Evolutionary conservation across 2,888 invertebrate species (phyloP), one percentile per base, ranked within the genome.

Genomic region (Drosophila tripunctata): DNA sequence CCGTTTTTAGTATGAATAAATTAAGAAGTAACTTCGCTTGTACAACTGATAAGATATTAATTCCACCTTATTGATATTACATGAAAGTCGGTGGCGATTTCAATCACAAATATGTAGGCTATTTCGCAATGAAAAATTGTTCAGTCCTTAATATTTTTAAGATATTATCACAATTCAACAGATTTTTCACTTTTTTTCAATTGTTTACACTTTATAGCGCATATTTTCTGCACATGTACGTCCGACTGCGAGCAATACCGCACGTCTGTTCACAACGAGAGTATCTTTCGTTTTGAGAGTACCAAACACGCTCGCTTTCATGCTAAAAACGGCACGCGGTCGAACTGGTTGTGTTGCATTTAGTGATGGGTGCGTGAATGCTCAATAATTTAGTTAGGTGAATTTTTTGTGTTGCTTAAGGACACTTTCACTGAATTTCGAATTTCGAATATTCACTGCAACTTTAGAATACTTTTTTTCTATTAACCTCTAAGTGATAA

Each of bases 241-340:
- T 86, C 90, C 88, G 86, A 77, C 80, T 71, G 67, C 70, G 56
- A 79, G 74, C 76, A 82, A 80, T 71, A 87, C 54, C 75, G 76
- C 66, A 85, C 79, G 67, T 85, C 87, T 56, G 86, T 63, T 64
- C 67, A 58, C 57, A 45, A 48, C 54, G 62, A 75, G 40, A 80
- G 73, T 72, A 63, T 58, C 56, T 73, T 66, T 51, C 66, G 75
- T 48, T 69, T 61, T 70, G 67, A 58, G 63, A 78, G 60, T 54
- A 58, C 55, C 68, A 58, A 47, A 35, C 65, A 58, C 43, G 67
- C 55, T 71, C 63, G 71, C 56, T 67, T 65, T 82, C 84, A 84
- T 82, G 69, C 88, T 81, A 85, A 78, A 69, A 67, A 48, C 85
- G 80, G 58, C 88, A 88, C 78, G 85, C 87, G 84, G 70, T 82